These are phyloP conservation scores for Dasysyrphus albostriatus DNA, from an alignment of 2,888 invertebrate genomes.

Conservation along the genomic window DNA sequence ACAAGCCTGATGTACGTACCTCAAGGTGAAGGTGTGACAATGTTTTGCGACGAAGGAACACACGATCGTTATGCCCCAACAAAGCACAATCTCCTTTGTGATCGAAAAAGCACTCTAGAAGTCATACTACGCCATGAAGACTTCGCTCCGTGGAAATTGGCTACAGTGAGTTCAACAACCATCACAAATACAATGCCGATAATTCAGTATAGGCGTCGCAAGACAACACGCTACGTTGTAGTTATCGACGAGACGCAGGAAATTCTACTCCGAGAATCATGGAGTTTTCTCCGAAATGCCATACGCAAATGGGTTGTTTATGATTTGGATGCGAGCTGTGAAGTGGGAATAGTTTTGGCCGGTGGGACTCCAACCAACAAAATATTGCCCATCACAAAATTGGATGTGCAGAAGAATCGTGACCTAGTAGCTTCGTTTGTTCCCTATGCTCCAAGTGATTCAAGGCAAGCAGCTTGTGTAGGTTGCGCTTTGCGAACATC, in stretches of 20 bases:
- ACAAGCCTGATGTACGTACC: slow-evolving; percentile 85
- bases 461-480: slow-evolving; percentile 84
- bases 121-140: slow-evolving; percentile 86
- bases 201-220: slow-evolving; percentile 85
- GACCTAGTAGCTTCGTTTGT: slow-evolving; percentile 84
- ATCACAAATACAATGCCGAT: slow-evolving; percentile 84
- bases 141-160: slow-evolving; percentile 80
- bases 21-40: slow-evolving; percentile 84
- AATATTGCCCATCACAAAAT: slow-evolving; percentile 81
- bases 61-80: slow-evolving; percentile 87
- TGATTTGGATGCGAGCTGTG: slow-evolving; percentile 85
- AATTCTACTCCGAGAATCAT: slow-evolving; percentile 86
- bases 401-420: slow-evolving; percentile 81
- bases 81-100: slow-evolving; percentile 88
- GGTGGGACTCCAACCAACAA: slow-evolving; percentile 77
- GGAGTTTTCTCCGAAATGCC: slow-evolving; percentile 86
- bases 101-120: slow-evolving; percentile 86
- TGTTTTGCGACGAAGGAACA: slow-evolving; percentile 87
- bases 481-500: slow-evolving; percentile 77
- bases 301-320: slow-evolving; percentile 86
- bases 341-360: slow-evolving; percentile 84
- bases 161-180: slow-evolving; percentile 31
- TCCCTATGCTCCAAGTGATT: slow-evolving; percentile 85
- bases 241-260: slow-evolving; percentile 86
- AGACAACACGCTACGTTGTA: slow-evolving; percentile 85